phyloP scores from a whole-genome alignment of 2,888 invertebrate genomes.

The Leistus spinibarbis region DNA sequence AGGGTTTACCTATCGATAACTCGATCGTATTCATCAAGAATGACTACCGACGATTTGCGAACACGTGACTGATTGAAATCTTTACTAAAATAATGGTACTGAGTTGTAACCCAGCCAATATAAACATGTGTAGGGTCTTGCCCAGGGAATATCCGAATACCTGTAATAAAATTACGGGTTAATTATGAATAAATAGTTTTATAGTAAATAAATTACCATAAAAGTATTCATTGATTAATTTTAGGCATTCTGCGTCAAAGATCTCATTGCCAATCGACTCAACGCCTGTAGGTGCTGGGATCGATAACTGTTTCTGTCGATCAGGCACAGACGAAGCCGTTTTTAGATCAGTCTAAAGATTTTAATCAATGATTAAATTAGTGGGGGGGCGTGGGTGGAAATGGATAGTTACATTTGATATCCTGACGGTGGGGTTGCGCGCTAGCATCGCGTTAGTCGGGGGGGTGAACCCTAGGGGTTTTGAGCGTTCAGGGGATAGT shows the following conservation, averaged over 20 bases:
- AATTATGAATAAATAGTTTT: not conserved
- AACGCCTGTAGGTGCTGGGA: slow-evolving; percentile 71
- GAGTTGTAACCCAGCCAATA: slow-evolving; percentile 99
- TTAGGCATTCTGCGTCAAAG: slow-evolving; percentile 84
- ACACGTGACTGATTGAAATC: slow-evolving; percentile 90
- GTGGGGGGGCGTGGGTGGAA: not conserved
- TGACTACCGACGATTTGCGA: slow-evolving; percentile 78
- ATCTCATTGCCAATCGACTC: slow-evolving; percentile 86
- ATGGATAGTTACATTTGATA: slow-evolving; percentile 52
- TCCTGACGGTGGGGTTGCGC: slow-evolving; percentile 58
- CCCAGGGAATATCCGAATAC: slow-evolving; percentile 84
- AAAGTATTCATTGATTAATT: slow-evolving; percentile 96
- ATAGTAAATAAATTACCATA: slow-evolving; percentile 64
- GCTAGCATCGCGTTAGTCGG: slow-evolving; percentile 55
- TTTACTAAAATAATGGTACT: slow-evolving; percentile 89
- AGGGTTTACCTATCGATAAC: slow-evolving; percentile 71
- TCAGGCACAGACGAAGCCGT: slow-evolving; percentile 70
- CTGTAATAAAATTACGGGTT: slow-evolving; percentile 41
- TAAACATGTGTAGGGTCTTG: slow-evolving; percentile 95
- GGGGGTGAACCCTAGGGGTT: slow-evolving; percentile 24
- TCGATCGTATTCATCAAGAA: slow-evolving; percentile 80
- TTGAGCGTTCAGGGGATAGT: slow-evolving; percentile 55
- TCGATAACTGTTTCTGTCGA: slow-evolving; percentile 77
- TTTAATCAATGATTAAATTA: not conserved
- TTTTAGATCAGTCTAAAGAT: slow-evolving; percentile 64